phyloP scores from a whole-genome alignment of 2,113 vertebrate genomes.

The Leptobrachium leishanense region DNA sequence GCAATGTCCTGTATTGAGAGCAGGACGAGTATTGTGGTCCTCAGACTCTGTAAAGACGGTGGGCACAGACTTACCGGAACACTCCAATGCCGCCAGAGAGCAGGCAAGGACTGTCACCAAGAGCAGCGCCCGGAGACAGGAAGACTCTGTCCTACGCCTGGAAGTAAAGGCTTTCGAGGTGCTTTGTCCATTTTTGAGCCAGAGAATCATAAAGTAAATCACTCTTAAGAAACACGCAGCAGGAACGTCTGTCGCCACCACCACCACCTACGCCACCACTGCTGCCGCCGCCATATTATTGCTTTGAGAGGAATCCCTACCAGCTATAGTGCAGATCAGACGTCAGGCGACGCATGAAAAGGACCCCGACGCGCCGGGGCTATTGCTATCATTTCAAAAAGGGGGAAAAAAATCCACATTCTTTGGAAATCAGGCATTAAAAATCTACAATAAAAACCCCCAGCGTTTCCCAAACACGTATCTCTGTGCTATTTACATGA shows the following conservation, averaged over 20 bases:
- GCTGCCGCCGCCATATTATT: constrained; percentile 25
- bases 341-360: no score
- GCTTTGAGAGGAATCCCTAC: constrained; percentile 2
- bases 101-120: no score
- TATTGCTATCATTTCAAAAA: constrained; percentile 26
- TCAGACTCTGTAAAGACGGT: no score
- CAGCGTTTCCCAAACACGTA: background rate
- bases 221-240: background rate
- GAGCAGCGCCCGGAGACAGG: no score
- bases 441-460: constrained; percentile 2
- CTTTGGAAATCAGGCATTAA: constrained; percentile 26
- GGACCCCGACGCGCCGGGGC: background rate
- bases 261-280: background rate
- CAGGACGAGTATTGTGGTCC: no score
- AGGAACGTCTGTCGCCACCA: no score
- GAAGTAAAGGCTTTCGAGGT: no score
- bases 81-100: no score
- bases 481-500: constrained; percentile 76
- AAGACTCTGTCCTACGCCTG: no score
- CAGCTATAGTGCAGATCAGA: constrained; percentile 19
- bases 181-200: background rate
- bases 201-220: background rate
- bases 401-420: constrained; percentile 1
- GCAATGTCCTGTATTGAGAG: no score
- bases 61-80: no score